Base-by-base conservation (phyloP, 2,113 vertebrate genomes). In the Platysternon megacephalum region DNA sequence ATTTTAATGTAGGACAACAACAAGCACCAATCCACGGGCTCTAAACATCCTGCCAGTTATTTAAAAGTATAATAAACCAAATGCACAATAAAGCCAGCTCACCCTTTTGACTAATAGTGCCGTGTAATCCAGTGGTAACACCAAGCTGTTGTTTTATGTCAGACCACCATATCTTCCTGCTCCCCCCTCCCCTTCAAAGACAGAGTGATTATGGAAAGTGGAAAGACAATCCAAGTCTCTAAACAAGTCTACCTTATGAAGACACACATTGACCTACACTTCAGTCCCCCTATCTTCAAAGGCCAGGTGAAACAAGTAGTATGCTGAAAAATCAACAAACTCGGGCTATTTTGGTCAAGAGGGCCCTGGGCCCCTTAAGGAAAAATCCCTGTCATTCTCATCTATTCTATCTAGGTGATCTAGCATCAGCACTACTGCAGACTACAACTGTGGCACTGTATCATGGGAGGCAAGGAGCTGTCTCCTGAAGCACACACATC, bases 361-460 rank as follows among this genome's bases (percentile, higher is more conserved):
- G 58, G 29, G 10, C 85, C 19, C 2, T 46, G 35, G 85, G 10
- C 3, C 79, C 80, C 56, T 74, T 72, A 16, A 83, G n/a, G 49
- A 78, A 1, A 79, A 46, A 4, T 0, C 2, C 88, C 4, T 28
- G 0, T 4, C 5, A 87, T 0, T 35, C 4, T 19, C 65, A 72
- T 19, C n/a, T 72, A 11, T 39, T 72, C n/a, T 72, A 21, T 39
- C 65, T 72, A 72, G 10, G n/a, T 39, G n/a, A 39, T 22, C n/a
- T 11, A n/a, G 35, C 22, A 61, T 52, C 2, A 17, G 22, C 19
- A 49, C 11, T 48, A 21, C 22, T 48, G 16, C 2, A 16, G 53
- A 7, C 0, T 16, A 26, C 7, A 84, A 87, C 68, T 4, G 1
- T 52, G 2, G 3, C 17, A 12, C 5, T 3, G 58, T 35, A 4